phyloP scores from a whole-genome alignment of 2,113 vertebrate species.

The Chaetura pelagica region DNA sequence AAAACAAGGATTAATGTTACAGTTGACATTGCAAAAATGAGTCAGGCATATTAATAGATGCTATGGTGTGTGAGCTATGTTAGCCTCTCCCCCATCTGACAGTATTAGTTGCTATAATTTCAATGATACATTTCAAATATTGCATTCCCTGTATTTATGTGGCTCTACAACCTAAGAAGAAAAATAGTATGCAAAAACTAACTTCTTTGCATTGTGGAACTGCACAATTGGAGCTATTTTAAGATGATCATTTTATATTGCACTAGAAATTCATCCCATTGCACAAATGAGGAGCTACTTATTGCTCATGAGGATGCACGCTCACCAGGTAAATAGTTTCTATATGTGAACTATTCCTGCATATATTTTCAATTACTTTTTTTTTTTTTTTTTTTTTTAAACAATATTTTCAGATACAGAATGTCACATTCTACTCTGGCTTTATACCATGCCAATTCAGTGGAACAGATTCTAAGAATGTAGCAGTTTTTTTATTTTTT shows the following conservation, averaged over 20 bases:
- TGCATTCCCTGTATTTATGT: conserved; percentile 20
- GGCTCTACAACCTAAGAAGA: not conserved
- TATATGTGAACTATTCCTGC: not conserved
- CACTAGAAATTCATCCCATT: not conserved
- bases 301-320: not conserved
- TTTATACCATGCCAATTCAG: not conserved
- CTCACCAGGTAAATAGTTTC: not conserved
- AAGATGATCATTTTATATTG: not conserved
- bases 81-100: conserved; percentile 75
- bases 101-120: conserved; percentile 31
- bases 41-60: conserved; percentile 92
- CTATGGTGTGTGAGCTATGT: conserved; percentile 83
- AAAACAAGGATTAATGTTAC: conserved; percentile 91
- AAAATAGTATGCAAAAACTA: not conserved
- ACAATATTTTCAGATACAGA: not conserved
- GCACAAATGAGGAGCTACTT: not conserved
- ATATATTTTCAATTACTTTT: not conserved
- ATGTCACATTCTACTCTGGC: not conserved
- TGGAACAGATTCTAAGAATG: not conserved
- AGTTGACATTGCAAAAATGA: conserved; percentile 87
- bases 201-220: not conserved
- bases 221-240: not conserved
- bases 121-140: conserved; percentile 22
- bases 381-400: not conserved
- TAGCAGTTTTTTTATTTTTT: not conserved